Evolutionary conservation across 2,797 vertebrate species (phyloP).

Genomic region (Semaprochilodus insignis): DNA sequence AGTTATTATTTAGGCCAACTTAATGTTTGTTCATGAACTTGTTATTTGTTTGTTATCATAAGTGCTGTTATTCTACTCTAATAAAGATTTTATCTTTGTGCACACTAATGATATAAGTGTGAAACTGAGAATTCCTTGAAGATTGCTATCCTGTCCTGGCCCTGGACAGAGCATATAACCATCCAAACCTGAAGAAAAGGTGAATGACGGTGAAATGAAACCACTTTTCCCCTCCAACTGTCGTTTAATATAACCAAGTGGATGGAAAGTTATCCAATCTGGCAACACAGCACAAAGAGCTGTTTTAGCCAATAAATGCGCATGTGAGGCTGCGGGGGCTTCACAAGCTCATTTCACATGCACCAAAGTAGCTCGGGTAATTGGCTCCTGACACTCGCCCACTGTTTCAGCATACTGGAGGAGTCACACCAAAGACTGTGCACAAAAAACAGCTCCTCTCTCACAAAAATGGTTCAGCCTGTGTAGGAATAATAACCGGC

Average conservation of each 20-base stretch:
- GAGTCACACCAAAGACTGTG: conserved; percentile 49
- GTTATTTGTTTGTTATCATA: too few species aligned
- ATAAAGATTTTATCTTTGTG: too few species aligned
- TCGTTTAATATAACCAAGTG: not conserved
- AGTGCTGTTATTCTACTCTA: too few species aligned
- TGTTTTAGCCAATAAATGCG: not conserved
- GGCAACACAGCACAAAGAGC: not conserved
- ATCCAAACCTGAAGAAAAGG: not conserved
- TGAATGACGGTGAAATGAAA: not conserved
- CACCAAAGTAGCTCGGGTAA: not conserved
- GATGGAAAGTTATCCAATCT: not conserved
- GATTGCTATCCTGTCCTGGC: not conserved
- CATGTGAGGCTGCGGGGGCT: not conserved
- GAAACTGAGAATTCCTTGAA: too few species aligned
- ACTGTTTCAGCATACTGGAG: conserved; percentile 52
- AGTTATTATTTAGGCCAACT: too few species aligned
- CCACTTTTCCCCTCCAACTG: not conserved
- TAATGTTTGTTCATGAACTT: too few species aligned
- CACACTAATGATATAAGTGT: too few species aligned
- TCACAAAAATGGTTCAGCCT: conserved; percentile 36
- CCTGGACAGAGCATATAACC: not conserved
- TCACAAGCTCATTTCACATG: not conserved
- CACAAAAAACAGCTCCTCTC: conserved; percentile 59
- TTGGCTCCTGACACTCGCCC: conserved; percentile 56
- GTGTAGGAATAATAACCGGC: not conserved